Percentiles rank a stretch among this genome's conserved stretches.
Conservation (phyloP, 2,888 invertebrate genomes). For the Netelia virgata region DNA sequence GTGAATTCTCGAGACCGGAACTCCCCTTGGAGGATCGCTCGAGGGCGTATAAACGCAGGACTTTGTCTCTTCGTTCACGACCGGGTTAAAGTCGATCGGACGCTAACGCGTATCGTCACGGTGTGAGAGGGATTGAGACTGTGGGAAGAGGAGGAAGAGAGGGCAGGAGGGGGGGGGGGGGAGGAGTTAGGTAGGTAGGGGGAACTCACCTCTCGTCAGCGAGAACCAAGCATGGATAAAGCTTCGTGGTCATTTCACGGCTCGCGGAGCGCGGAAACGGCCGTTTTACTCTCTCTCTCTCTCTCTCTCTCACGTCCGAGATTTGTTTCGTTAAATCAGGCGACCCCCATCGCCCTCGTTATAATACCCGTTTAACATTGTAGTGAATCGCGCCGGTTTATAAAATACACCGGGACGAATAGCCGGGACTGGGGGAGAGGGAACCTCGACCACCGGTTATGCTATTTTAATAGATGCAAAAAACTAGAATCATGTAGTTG, state of each 20-base stretch:
- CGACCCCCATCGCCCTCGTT: constrained; percentile 31
- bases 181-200: constrained; percentile 71
- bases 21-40: constrained; percentile 51
- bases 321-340: constrained; percentile 78
- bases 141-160: constrained; percentile 11
- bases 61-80: constrained; percentile 44
- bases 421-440: not conserved
- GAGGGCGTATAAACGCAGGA: constrained; percentile 44
- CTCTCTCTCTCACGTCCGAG: constrained; percentile 66
- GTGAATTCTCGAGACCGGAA: constrained; percentile 62
- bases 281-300: constrained; percentile 60
- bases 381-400: not conserved
- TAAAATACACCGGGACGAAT: constrained; percentile 29
- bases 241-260: constrained; percentile 78
- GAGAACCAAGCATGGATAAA: constrained; percentile 69
- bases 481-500: constrained; percentile 8
- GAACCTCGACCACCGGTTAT: constrained; percentile 30
- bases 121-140: constrained; percentile 27
- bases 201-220: constrained; percentile 63
- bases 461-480: constrained; percentile 40
- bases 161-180: not conserved
- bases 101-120: constrained; percentile 6
- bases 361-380: constrained; percentile 47
- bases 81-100: constrained; percentile 30
- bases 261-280: constrained; percentile 75